Evolutionary conservation across 1,140 invertebrate species (phyloP).

Genomic region (Ditylenchus dipsaci): DNA sequence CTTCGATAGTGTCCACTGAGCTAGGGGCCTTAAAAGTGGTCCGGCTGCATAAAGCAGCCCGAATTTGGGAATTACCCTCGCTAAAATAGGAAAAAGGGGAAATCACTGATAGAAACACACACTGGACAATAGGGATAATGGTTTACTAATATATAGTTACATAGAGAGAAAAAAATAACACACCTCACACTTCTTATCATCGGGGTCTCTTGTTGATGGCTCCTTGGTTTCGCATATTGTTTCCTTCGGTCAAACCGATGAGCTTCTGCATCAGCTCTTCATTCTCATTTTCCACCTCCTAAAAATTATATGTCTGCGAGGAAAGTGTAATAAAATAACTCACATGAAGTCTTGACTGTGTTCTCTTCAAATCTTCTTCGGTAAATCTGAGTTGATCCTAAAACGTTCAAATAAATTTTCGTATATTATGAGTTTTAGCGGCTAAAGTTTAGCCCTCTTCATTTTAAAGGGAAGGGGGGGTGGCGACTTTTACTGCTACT

Average conservation of each 20-base stretch:
- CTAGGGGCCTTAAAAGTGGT: no score
- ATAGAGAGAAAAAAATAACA: not conserved
- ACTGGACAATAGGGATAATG: not conserved
- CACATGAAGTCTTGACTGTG: constrained; percentile 40
- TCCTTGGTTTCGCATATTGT: not conserved
- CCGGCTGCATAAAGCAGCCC: not conserved
- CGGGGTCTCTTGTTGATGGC: constrained; percentile 36
- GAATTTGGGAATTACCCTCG: not conserved
- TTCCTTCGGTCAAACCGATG: constrained; percentile 29
- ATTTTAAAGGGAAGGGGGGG: no score
- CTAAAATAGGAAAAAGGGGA: constrained; percentile 5
- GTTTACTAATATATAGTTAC: constrained; percentile 1
- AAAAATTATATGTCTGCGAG: not conserved
- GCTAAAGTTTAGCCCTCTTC: no score
- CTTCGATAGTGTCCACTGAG: no score
- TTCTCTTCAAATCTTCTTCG: constrained; percentile 54
- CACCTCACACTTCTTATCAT: constrained; percentile 53
- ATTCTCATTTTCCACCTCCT: constrained; percentile 56
- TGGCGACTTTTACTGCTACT: no score
- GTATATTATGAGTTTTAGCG: no score
- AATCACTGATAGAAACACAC: constrained; percentile 14
- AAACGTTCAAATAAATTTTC: no score
- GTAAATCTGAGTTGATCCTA: constrained; percentile 52
- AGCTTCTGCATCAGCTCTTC: constrained; percentile 51
- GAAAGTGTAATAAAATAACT: not conserved